These are phyloP conservation scores for Cairina moschata DNA, from an alignment of 2,113 vertebrate species.

Conservation along the genomic window DNA sequence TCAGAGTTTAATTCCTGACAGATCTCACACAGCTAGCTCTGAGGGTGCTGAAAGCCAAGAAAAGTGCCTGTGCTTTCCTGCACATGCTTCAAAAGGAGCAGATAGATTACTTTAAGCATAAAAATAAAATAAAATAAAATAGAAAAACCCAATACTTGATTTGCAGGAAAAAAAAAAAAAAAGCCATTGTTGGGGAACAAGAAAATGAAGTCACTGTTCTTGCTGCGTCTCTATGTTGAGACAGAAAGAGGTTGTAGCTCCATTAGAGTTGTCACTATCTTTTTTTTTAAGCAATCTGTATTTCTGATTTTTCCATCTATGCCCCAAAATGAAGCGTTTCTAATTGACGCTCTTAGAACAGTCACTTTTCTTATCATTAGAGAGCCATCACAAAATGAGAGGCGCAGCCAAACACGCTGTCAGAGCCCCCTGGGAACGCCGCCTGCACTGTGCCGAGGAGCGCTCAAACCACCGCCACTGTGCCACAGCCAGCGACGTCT, in stretches of 20 bases:
- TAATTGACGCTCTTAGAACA: background rate
- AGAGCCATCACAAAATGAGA: background rate
- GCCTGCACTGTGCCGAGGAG: background rate
- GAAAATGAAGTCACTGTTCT: background rate
- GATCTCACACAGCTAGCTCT: background rate
- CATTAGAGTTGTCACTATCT: background rate
- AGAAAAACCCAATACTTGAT: background rate
- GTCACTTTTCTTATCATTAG: background rate
- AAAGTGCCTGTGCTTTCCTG: accelerated
- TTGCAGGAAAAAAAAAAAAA: background rate
- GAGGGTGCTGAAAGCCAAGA: background rate
- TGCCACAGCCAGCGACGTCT: accelerated
- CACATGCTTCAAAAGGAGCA: background rate
- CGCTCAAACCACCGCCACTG: background rate
- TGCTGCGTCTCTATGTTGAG: accelerated
- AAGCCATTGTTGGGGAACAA: background rate
- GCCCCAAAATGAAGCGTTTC: background rate
- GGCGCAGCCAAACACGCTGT: background rate
- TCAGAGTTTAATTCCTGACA: background rate
- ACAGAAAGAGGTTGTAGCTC: background rate
- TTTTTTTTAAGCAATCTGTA: background rate
- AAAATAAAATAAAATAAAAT: background rate
- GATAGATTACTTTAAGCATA: background rate
- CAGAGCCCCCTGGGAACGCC: background rate
- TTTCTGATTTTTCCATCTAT: background rate